A percentile compares a stretch with the other conserved stretches of the same genome.
Evolutionary conservation across 2,888 invertebrate species (phyloP).

Genomic region (Serrognathus titanus): DNA sequence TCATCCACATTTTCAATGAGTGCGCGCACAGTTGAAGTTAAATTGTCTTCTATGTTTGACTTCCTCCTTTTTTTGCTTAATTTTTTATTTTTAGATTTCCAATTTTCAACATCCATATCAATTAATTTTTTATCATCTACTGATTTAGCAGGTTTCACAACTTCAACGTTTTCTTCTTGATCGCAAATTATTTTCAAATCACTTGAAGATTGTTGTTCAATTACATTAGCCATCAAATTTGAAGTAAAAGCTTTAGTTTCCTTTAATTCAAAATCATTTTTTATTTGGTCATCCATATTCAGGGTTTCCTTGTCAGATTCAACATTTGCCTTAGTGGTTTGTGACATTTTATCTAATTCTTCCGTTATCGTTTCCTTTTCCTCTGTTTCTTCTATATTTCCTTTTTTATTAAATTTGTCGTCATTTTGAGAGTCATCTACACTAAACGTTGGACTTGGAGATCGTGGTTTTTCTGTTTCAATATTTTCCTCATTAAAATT

Average conservation of each 20-base stretch:
- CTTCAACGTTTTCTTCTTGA: not conserved
- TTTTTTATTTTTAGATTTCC: no score
- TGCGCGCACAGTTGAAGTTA: no score
- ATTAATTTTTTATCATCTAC: slow-evolving; percentile 7
- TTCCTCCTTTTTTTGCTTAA: not conserved
- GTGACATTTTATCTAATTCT: not conserved
- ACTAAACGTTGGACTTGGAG: no score
- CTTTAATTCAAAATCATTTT: not conserved
- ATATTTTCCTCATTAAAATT: not conserved
- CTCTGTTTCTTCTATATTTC: not conserved
- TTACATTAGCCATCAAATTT: not conserved
- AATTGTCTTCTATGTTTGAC: not conserved
- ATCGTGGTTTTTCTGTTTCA: not conserved
- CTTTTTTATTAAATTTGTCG: not conserved
- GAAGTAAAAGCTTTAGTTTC: not conserved
- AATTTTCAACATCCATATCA: slow-evolving; percentile 3
- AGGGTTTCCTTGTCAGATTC: not conserved
- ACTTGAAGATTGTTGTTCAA: not conserved
- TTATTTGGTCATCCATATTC: not conserved
- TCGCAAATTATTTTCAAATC: not conserved
- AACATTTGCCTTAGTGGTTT: not conserved
- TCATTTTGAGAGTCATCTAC: no score
- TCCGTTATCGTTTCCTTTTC: not conserved
- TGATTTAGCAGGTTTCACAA: not conserved
- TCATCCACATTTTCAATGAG: no score